Conservation (phyloP, 2,797 vertebrate species). For the Lagodon rhomboides region DNA sequence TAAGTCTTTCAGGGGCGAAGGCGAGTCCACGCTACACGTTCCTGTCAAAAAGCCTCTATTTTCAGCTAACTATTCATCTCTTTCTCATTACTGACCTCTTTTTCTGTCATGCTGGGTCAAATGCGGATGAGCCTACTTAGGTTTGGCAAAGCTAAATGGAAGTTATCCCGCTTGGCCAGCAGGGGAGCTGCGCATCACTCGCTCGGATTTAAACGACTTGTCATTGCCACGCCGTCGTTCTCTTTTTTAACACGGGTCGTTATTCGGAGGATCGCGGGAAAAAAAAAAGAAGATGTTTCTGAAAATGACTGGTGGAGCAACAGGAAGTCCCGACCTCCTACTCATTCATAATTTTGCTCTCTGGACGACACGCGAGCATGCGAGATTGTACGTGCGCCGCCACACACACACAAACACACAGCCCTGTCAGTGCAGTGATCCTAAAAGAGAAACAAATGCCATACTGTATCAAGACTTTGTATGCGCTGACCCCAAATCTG, state of each 20-base stretch:
- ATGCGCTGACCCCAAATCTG: constrained; percentile 73
- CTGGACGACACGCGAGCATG: constrained; percentile 14
- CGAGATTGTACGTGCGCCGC: background rate
- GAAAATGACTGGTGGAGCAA: constrained; percentile 9
- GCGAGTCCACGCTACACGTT: constrained; percentile 34
- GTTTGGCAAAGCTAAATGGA: constrained; percentile 60
- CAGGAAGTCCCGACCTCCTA: constrained; percentile 39
- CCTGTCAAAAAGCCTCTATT: constrained; percentile 63
- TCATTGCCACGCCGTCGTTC: constrained; percentile 5
- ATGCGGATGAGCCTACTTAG: constrained; percentile 74
- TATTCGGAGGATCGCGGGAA: constrained; percentile 22
- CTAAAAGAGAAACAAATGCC: constrained; percentile 41
- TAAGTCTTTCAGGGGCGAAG: constrained; percentile 40
- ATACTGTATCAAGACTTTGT: constrained; percentile 54
- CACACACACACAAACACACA: constrained; percentile 12
- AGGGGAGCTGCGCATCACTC: constrained; percentile 61
- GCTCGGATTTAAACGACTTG: background rate
- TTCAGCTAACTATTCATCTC: constrained; percentile 67
- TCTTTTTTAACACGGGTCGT: constrained; percentile 36
- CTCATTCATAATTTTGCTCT: constrained; percentile 45
- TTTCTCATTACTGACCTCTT: constrained; percentile 77
- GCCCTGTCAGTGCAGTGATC: constrained; percentile 27
- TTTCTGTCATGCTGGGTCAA: constrained; percentile 75
- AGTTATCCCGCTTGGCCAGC: constrained; percentile 58
- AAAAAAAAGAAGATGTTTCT: constrained; percentile 17